phyloP scores from a whole-genome alignment of 2,113 vertebrate species.

The Smithornis capensis region DNA sequence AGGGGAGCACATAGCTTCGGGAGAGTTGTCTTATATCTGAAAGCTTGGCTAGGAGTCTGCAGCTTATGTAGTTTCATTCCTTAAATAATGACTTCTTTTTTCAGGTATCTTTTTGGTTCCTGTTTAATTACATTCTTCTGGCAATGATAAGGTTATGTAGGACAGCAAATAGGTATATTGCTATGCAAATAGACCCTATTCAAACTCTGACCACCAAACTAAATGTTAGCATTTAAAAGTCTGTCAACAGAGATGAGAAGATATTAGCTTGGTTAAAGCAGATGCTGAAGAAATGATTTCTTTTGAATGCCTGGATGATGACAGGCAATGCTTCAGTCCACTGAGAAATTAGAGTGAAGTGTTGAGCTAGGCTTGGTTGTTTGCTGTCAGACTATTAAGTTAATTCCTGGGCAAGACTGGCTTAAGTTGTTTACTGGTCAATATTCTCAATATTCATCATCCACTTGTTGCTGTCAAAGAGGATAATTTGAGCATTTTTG shows the following conservation, averaged over 20 bases:
- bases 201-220: neutral
- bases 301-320: neutral
- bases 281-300: neutral
- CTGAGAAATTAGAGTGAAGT: constrained; percentile 36
- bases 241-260: neutral
- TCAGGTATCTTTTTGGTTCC: neutral
- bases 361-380: neutral
- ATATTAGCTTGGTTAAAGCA: neutral
- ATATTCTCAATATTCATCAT: constrained; percentile 27
- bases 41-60: neutral
- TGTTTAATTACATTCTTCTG: neutral
- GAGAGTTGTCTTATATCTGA: neutral
- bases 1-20: neutral
- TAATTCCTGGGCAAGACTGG: constrained; percentile 34
- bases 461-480: neutral
- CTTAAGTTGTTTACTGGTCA: constrained; percentile 37
- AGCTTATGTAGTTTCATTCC: neutral
- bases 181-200: neutral
- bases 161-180: neutral
- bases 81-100: neutral
- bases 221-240: neutral
- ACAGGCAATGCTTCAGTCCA: neutral
- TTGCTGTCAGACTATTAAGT: constrained; percentile 38
- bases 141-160: neutral
- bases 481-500: constrained; percentile 7